A percentile compares a stretch with the other conserved stretches of the same genome.
These are phyloP conservation scores for Monarcha castaneiventris DNA, from an alignment of 2,113 vertebrate genomes.

Conservation along the genomic window DNA sequence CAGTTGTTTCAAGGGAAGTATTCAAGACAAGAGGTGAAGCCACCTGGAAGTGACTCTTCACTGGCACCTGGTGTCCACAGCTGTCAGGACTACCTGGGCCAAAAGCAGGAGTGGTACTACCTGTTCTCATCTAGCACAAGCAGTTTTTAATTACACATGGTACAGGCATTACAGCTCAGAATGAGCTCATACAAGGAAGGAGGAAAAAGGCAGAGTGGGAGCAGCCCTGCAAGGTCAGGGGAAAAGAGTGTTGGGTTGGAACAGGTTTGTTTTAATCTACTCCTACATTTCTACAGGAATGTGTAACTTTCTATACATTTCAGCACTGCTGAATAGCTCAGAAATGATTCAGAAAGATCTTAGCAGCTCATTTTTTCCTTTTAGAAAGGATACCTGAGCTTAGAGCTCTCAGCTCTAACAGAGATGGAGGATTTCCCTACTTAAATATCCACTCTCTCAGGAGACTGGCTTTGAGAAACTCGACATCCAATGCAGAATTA, in stretches of 20 bases:
- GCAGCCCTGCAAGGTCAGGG: background rate
- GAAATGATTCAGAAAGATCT: background rate
- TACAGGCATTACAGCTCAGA: background rate
- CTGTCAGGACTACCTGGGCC: background rate
- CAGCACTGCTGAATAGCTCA: background rate
- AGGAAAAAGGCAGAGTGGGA: background rate
- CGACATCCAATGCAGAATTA: accelerated
- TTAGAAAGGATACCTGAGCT: background rate
- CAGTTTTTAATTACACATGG: background rate
- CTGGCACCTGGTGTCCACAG: background rate
- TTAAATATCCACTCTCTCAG: background rate
- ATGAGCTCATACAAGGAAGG: background rate
- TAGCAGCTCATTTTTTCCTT: background rate
- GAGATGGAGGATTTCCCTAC: background rate
- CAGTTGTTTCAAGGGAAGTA: background rate
- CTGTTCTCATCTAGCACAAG: background rate
- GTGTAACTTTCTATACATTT: background rate
- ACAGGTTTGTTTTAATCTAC: background rate
- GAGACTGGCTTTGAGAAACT: background rate
- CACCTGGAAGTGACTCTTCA: background rate
- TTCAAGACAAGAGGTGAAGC: background rate
- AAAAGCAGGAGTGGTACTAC: background rate
- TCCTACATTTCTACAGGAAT: background rate
- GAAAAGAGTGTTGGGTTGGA: background rate
- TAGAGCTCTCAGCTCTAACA: background rate